A percentile compares a stretch with the other conserved stretches of the same genome.
These are phyloP conservation scores for Stomatorhinus walkeri DNA, from an alignment of 2,797 vertebrate species.

Conservation along the genomic window DNA sequence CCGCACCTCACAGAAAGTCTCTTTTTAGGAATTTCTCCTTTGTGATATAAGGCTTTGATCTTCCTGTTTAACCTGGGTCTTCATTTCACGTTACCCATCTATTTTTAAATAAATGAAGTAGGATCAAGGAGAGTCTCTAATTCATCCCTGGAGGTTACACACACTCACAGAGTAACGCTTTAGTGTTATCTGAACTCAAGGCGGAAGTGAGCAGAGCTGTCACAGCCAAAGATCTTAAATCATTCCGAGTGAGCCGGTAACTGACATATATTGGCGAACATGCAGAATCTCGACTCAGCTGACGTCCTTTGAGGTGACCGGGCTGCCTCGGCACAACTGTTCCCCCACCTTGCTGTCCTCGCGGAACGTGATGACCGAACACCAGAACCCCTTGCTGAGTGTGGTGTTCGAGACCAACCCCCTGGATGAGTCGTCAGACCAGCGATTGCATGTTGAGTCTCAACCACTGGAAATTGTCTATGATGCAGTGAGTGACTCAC, in stretches of 20 bases:
- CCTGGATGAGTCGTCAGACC: constrained; percentile 73
- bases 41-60: background rate
- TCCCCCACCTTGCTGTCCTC: constrained; percentile 80
- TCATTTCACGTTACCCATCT: background rate
- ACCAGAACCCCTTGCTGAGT: constrained; percentile 67
- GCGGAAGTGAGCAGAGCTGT: background rate
- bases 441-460: constrained; percentile 80
- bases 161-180: background rate
- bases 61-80: background rate
- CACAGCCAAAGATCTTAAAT: background rate
- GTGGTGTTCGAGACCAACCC: constrained; percentile 94
- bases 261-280: background rate
- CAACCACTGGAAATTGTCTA: constrained; percentile 93
- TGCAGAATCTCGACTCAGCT: constrained; percentile 76
- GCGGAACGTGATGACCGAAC: constrained; percentile 56
- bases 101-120: background rate
- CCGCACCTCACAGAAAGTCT: background rate
- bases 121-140: background rate
- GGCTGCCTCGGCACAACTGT: constrained; percentile 55
- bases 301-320: constrained; percentile 80
- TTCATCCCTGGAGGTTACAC: background rate
- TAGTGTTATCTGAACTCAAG: background rate
- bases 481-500: constrained; percentile 78
- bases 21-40: background rate
- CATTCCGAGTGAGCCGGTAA: background rate